Base-by-base conservation (phyloP, 1,140 invertebrate species). In the Asobara japonica region DNA sequence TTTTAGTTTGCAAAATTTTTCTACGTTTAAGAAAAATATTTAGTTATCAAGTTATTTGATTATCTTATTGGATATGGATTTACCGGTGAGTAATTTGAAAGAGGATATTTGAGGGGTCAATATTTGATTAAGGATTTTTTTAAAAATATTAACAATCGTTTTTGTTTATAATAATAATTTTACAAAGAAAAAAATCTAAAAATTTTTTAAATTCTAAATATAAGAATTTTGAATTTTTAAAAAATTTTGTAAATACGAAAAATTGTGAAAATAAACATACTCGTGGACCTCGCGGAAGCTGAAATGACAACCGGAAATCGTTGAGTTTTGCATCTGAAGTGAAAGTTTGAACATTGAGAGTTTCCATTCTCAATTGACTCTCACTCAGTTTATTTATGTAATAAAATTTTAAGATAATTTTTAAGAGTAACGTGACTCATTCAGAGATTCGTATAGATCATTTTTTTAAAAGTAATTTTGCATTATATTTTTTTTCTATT, bases 51-150 rank as follows among this genome's bases (percentile, higher is more conserved):
- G n/a, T 61, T 36, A 10, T 20, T 10, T 20, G 31, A 16, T 27
- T 18, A 8, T 41, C 30, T 62, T 8, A 62, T 36, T 18, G 8
- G 38, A 22, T 56, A 60, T 78, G 77, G 74, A 77, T 73, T 69
- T 78, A n/a, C 75, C 77, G 60, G 77, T 78, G 66, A 76, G 77
- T 75, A 66, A 62, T 22, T 68, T 31, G 16, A 7, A 56, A 30
- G 27, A 18, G 7, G 16, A n/a, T 51, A 30, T 36, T 60, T 60
- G n/a, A n/a, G n/a, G n/a, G n/a, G n/a, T n/a, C n/a, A n/a, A n/a
- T n/a, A n/a, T n/a, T n/a, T n/a, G n/a, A n/a, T n/a, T n/a, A n/a
- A n/a, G n/a, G n/a, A n/a, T n/a, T n/a, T n/a, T n/a, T n/a, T n/a
- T n/a, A n/a, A n/a, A n/a, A n/a, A n/a, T n/a, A n/a, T n/a, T n/a